Percentiles rank a stretch among this genome's conserved stretches.
These are phyloP conservation scores for Dufourea novaeangliae DNA, from an alignment of 1,140 invertebrate genomes.

Conservation along the genomic window DNA sequence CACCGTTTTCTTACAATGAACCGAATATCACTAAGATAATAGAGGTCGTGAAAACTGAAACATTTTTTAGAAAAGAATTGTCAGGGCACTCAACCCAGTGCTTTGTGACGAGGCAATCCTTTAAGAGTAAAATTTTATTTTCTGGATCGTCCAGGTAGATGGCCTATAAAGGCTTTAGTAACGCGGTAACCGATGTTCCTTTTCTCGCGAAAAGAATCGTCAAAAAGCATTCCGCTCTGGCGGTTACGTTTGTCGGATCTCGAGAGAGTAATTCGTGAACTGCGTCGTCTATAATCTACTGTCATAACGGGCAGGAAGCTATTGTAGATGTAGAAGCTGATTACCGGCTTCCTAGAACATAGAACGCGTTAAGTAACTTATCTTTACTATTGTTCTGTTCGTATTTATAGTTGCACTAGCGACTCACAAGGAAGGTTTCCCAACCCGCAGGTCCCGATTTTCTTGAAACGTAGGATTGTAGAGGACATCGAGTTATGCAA, in stretches of 20 bases:
- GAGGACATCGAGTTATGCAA: too few species aligned
- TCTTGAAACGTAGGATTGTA: too few species aligned
- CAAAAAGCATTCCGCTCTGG: conserved; percentile 14
- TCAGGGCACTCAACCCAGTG: neutral
- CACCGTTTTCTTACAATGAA: too few species aligned
- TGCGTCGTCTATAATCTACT: conserved; percentile 45
- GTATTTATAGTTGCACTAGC: conserved; percentile 21
- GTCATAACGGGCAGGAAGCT: conserved; percentile 47
- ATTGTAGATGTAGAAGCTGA: conserved; percentile 15
- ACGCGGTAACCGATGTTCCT: conserved; percentile 25
- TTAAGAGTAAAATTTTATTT: neutral
- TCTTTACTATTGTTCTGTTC: conserved; percentile 8
- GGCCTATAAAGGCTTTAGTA: conserved; percentile 11
- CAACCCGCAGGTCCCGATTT: too few species aligned
- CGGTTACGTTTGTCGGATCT: conserved; percentile 36
- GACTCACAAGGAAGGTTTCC: too few species aligned
- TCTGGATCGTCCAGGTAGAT: neutral
- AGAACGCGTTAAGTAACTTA: conserved; percentile 10
- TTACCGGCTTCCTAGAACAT: conserved; percentile 41
- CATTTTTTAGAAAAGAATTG: too few species aligned
- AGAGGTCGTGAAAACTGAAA: too few species aligned
- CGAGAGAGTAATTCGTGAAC: conserved; percentile 40
- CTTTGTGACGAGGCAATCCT: neutral
- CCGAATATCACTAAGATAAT: too few species aligned
- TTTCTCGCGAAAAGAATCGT: conserved; percentile 31